These are phyloP conservation scores for Petromus typicus DNA, from an alignment of 2,113 vertebrate genomes.

Conservation along the genomic window DNA sequence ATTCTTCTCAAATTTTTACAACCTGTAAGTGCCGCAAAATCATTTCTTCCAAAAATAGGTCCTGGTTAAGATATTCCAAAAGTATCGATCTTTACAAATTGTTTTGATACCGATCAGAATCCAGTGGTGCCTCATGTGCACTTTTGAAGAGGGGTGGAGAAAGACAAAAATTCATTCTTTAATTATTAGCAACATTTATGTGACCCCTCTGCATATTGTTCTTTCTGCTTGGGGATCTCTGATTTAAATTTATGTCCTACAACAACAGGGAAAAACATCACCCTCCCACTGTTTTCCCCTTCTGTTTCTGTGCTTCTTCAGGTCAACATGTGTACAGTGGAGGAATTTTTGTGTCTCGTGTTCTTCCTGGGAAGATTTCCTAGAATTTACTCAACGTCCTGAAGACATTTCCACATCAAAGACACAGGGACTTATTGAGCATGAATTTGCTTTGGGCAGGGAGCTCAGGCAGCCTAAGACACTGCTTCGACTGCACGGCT, in stretches of 20 bases:
- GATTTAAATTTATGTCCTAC: slow-evolving; percentile 50
- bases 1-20: neutral
- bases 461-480: slow-evolving; percentile 30
- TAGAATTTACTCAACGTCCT: slow-evolving; percentile 42
- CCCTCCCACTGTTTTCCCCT: neutral
- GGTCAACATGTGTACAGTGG: neutral
- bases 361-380: slow-evolving; percentile 57
- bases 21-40: neutral
- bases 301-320: neutral
- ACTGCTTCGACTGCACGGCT: slow-evolving; percentile 50
- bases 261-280: neutral
- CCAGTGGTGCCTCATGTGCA: rapidly evolving
- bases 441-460: neutral
- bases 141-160: rapidly evolving
- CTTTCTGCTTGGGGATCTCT: neutral
- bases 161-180: neutral
- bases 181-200: neutral
- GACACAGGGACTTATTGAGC: neutral
- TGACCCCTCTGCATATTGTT: neutral
- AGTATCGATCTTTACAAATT: neutral
- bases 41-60: neutral
- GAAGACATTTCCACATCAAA: slow-evolving; percentile 77
- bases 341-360: neutral
- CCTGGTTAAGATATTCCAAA: neutral
- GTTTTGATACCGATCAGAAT: neutral